Base-by-base conservation (phyloP, 2,797 vertebrate species). In the Phataginus tricuspis region DNA sequence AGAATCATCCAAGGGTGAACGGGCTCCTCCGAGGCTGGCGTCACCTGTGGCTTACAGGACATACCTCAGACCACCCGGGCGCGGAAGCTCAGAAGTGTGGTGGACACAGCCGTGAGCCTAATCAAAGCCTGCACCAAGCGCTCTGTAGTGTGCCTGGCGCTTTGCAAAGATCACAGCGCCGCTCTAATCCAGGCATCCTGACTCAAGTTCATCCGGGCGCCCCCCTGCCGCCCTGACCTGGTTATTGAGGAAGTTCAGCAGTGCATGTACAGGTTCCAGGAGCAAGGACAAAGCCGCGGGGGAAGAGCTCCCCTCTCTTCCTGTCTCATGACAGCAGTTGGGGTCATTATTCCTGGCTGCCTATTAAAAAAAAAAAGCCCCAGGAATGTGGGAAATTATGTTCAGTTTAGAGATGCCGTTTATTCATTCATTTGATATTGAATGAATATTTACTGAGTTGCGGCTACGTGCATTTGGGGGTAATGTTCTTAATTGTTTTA, bases 161-260 rank as follows among this genome's bases (percentile, higher is more conserved):
- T 83, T 57, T 25, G 49, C 45, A 86, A 93, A 91, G 19, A 31
- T 12, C 63, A 29, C 15, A 2, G 55, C 1, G 2, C 78, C 55
- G 68, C 25, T 80, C 97, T 83, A 31, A 19, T 64, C 77, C 19
- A 29, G 77, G 34, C 14, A 8, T 19, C n/a, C 4, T 15, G 78
- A 55, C 49, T 86, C 90, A 13, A 68, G 72, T 39, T 75, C 55
- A 31, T 18, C 34, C 2, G 9, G 31, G 77, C 74, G 14, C 23
- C 72, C 57, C 63, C 55, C 69, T 0, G 39, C 66, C 27, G 11
- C 11, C 0, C 0, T 9, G 63, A 75, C 82, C 51, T 0, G 4
- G 74, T 45, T 86, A 92, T 87, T 95, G 42, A 86, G 94, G 72
- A 95, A 94, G 95, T 77, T 94, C 85, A 72, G 78, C 13, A 21